A percentile compares a stretch with the other conserved stretches of the same genome.
Evolutionary conservation across 2,797 vertebrate genomes (phyloP).

Genomic region (Micropoecilia bifurca): DNA sequence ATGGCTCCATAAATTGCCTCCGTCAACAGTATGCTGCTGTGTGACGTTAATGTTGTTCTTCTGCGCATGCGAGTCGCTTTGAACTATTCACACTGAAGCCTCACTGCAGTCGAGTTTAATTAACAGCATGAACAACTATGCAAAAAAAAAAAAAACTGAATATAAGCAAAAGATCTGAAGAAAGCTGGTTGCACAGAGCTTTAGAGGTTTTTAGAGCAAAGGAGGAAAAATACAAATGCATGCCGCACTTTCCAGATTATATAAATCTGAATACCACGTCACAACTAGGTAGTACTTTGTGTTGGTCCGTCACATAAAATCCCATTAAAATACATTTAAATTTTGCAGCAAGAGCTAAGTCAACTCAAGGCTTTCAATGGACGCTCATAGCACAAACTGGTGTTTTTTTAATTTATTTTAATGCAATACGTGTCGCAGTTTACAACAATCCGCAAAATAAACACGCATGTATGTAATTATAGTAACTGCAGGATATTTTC

Average conservation of each 20-base stretch:
- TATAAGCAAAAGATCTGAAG: not conserved
- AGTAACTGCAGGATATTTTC: not conserved
- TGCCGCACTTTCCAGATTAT: not conserved
- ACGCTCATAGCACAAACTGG: not conserved
- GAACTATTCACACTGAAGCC: no score
- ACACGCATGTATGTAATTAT: not conserved
- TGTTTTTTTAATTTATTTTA: not conserved
- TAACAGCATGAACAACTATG: no score
- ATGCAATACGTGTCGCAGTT: not conserved
- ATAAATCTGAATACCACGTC: not conserved
- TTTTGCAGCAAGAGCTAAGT: not conserved
- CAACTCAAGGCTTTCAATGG: not conserved
- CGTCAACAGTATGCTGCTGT: no score
- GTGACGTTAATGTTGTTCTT: no score
- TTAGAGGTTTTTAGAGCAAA: not conserved
- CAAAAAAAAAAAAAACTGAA: no score
- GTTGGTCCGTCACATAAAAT: not conserved
- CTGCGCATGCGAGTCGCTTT: no score
- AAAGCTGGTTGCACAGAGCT: not conserved
- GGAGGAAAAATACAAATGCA: not conserved
- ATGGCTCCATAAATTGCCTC: no score
- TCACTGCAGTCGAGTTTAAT: no score
- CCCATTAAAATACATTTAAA: not conserved
- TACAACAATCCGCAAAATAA: not conserved
- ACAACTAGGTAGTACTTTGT: not conserved